A percentile compares a stretch with the other conserved stretches of the same genome.
phyloP scores from a whole-genome alignment of 2,113 vertebrate genomes.

The Pontoporia blainvillei region DNA sequence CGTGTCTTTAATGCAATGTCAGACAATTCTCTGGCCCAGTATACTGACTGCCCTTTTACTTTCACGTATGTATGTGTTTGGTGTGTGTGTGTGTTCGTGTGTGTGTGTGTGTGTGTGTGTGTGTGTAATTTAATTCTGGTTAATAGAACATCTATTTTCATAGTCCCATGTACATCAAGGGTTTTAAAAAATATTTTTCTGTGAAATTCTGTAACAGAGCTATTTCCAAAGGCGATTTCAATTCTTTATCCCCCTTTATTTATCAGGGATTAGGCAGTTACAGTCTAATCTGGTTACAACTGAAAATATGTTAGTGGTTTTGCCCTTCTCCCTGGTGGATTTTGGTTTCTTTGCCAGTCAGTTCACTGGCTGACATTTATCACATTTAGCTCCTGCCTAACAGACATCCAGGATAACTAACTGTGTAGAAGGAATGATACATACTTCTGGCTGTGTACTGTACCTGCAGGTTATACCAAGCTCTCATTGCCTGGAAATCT shows the following conservation, averaged over 20 bases:
- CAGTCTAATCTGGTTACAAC: constrained; percentile 17
- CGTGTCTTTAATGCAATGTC: not conserved
- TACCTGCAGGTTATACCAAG: not conserved
- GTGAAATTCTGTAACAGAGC: constrained; percentile 1
- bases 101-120: not conserved
- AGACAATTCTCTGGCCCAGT: not conserved
- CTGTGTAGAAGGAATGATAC: not conserved
- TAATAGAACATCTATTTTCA: not conserved
- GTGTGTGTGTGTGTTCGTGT: not conserved
- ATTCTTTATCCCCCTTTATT: not conserved
- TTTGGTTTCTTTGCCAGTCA: not conserved
- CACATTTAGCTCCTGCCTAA: not conserved
- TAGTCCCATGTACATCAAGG: not conserved
- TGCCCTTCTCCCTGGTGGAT: not conserved
- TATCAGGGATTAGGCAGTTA: constrained; percentile 16
- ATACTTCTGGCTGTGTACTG: not conserved
- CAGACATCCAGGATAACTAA: not conserved
- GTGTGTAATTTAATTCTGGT: not conserved
- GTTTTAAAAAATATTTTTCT: not conserved
- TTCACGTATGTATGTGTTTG: not conserved
- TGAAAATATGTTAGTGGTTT: constrained; percentile 25
- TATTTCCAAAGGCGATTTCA: constrained; percentile 24
- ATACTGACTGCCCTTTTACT: not conserved
- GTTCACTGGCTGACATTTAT: constrained; percentile 22
- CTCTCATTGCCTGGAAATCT: not conserved